Base-by-base conservation (phyloP, 2,113 vertebrate species). In the Thamnophis sirtalis region DNA sequence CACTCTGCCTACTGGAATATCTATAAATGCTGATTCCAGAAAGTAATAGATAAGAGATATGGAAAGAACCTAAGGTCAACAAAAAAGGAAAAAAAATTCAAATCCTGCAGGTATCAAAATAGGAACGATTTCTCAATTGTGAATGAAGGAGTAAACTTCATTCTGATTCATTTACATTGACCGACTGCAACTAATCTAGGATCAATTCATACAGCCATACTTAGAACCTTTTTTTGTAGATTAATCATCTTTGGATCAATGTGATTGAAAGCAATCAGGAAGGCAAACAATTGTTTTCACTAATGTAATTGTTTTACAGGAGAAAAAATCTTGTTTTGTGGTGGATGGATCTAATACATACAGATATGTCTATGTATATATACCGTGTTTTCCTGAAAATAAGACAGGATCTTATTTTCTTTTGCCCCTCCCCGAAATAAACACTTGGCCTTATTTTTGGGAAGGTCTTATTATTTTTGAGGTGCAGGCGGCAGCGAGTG, bases 21-120 rank as follows among this genome's bases (percentile, higher is more conserved):
- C 0, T 92, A n/a, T 24, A 86, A 92, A 63, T 43, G 48, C 49
- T 86, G 88, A 92, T 92, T 89, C 55, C n/a, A 93, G 7, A 95
- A 91, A 50, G 4, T 49, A 92, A 92, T 9, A 38, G 86, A 58
- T 22, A 90, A 73, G 80, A 55, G 13, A 48, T 89, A 26, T 38
- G 58, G 19, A 87, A 93, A 92, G 51, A 7, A 51, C 24, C 49
- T 50, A 92, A 13, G 73, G 50, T 24, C n/a, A 86, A 84, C 54
- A 48, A 68, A 19, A 87, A 48, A 80, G 68, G 19, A 28, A 15
- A 55, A 85, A 89, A 89, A 11, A 80, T 86, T 60, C n/a, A 90
- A 68, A 4, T 88, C 11, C 1, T 55, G 13, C 22, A 85, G 56
- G 28, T 68, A 89, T 8, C 63, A 1, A 87, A 63, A 50, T 58